These are phyloP conservation scores for Meloe dianella DNA, from an alignment of 2,888 invertebrate genomes.

Conservation along the genomic window DNA sequence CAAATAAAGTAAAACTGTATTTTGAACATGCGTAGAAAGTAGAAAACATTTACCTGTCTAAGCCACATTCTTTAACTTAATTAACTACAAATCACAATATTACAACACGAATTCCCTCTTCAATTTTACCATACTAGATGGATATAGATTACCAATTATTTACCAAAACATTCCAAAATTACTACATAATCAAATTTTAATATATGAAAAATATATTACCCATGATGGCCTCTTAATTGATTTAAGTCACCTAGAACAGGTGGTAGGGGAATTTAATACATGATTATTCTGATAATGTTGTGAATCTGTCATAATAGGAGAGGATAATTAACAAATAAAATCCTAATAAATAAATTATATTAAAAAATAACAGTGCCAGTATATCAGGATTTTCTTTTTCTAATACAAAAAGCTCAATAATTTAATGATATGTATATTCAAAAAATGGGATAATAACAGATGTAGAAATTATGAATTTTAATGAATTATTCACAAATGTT, in stretches of 20 bases:
- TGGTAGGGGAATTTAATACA: neutral
- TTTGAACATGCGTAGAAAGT: constrained; percentile 46
- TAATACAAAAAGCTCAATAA: constrained; percentile 12
- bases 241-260: neutral
- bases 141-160: neutral
- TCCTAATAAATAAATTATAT: constrained; percentile 12
- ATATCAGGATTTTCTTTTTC: neutral
- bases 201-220: neutral
- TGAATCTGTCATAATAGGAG: neutral
- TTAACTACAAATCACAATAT: constrained; percentile 16
- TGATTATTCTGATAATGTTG: neutral
- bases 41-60: constrained; percentile 27
- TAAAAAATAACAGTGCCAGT: constrained; percentile 8
- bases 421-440: constrained; percentile 21
- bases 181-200: neutral
- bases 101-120: constrained; percentile 2
- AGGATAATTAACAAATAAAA: neutral
- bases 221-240: neutral
- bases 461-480: constrained; percentile 13
- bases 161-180: neutral
- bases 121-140: neutral
- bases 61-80: constrained; percentile 30
- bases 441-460: constrained; percentile 15
- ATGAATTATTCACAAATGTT: constrained; percentile 9
- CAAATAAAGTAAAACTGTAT: constrained; percentile 44